These are phyloP conservation scores for Panagrolaimus sp. DNA, from an alignment of 1,140 invertebrate genomes.

Conservation along the genomic window DNA sequence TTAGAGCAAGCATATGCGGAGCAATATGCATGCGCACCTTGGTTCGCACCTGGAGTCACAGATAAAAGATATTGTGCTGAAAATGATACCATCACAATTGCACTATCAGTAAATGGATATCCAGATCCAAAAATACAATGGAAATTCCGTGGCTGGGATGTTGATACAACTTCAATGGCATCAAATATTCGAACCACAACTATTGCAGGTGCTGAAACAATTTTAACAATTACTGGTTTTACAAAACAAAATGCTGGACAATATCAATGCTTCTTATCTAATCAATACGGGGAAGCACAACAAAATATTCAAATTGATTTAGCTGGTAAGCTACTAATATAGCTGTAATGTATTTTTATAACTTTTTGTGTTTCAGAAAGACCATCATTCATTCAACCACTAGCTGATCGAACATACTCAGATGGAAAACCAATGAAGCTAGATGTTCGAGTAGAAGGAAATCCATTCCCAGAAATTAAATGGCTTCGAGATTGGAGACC, in stretches of 20 bases:
- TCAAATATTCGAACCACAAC: constrained; percentile 52
- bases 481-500: constrained; percentile 86
- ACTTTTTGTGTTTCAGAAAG: constrained; percentile 65
- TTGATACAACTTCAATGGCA: constrained; percentile 45
- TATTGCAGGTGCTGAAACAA: constrained; percentile 53
- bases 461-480: constrained; percentile 86
- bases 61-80: constrained; percentile 57
- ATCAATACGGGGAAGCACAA: constrained; percentile 56
- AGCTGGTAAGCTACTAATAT: constrained; percentile 36
- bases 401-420: constrained; percentile 70
- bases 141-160: constrained; percentile 56
- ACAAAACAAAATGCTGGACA: constrained; percentile 49
- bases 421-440: constrained; percentile 68
- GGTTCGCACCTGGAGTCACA: constrained; percentile 53
- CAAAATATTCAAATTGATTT: constrained; percentile 55
- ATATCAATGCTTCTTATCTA: constrained; percentile 55
- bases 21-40: constrained; percentile 56
- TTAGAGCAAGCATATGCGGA: constrained; percentile 49
- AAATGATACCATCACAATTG: constrained; percentile 52
- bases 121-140: constrained; percentile 57
- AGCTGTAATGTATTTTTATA: background rate
- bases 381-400: constrained; percentile 76
- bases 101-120: constrained; percentile 51
- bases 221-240: constrained; percentile 52
- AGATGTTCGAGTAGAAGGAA: constrained; percentile 77